Evolutionary conservation across 2,888 invertebrate species (phyloP), one percentile per base, ranked within the genome.

Genomic region (Athripsodes cinereus): DNA sequence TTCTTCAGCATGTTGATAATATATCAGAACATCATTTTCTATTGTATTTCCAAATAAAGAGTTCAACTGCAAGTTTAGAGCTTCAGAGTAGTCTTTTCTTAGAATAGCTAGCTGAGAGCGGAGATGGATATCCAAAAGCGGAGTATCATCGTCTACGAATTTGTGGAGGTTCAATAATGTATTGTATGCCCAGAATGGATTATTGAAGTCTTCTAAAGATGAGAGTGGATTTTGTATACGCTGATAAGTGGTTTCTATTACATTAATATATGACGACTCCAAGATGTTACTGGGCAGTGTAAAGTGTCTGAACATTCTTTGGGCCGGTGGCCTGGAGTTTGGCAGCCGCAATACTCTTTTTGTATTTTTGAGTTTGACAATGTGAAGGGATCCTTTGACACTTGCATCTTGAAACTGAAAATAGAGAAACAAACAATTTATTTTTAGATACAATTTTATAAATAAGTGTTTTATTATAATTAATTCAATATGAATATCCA

Each of bases 271-370:
- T 6, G 46, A 18, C 26, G 48, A 49, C 13, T 62, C 58, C 35
- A 58, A 26, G 19, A 58, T 47, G 52, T 57, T 58, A 16, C 34
- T 57, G 1, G 60, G 60, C 16, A 58, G 20, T 20, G 56, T 54
- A 10, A 63, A 49, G 6, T 58, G 50, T 49, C 59, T 57, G 54
- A 63, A 63, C 19, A 35, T 53, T 53, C 55, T 59, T 31, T 61
- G 61, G 5, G 59, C 58, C 10, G 57, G 54, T 2, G 53, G 44
- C 8, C 59, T 57, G 47, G 68, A 67, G 58, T 70, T 78, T 1
- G 87, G 86, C 54, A 87, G 79, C 70, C 86, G 85, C 47, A 88
- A 82, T 2, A 88, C 80, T n/a, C 88, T 78, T 69, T 84, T 86
- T 0, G 86, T 85, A 8, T 86, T 86, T 69, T 87, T 86, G 70